Evolutionary conservation across 2,113 vertebrate genomes (phyloP).

Genomic region (Columba livia): DNA sequence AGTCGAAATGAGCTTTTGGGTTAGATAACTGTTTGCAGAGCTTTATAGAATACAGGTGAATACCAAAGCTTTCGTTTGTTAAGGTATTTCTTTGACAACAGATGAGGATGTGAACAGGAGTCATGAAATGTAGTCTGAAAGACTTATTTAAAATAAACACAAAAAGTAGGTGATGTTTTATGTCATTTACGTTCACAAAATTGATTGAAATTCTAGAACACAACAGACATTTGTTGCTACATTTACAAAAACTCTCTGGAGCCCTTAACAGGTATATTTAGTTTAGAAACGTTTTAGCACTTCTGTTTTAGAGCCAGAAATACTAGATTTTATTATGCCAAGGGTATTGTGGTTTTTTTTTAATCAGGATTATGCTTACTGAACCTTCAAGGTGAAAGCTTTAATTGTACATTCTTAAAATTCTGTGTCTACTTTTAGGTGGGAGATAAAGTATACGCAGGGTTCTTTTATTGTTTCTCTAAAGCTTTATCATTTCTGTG

Average conservation of each 20-base stretch:
- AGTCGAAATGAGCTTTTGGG: constrained; percentile 2
- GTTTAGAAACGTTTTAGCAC: neutral
- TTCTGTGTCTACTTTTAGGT: neutral
- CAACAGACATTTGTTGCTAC: neutral
- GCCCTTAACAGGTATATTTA: neutral
- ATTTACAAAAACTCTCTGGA: neutral
- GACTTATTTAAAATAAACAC: neutral
- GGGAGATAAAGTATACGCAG: neutral
- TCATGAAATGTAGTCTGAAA: neutral
- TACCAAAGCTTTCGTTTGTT: neutral
- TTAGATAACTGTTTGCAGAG: neutral
- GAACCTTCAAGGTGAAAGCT: neutral
- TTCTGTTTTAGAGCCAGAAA: neutral
- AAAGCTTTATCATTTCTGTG: neutral
- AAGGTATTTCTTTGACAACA: constrained; percentile 1
- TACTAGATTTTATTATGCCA: neutral
- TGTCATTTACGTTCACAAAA: neutral
- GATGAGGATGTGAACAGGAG: neutral
- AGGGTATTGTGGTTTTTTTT: neutral
- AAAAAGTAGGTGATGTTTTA: neutral
- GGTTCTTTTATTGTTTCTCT: neutral
- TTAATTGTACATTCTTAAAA: constrained; percentile 32
- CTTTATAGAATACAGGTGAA: neutral
- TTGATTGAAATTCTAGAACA: neutral
- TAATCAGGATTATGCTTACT: neutral